Evolutionary conservation across 2,797 vertebrate genomes (phyloP), one percentile per base, ranked within the genome.

Genomic region (Paramormyrops hopkinsi): DNA sequence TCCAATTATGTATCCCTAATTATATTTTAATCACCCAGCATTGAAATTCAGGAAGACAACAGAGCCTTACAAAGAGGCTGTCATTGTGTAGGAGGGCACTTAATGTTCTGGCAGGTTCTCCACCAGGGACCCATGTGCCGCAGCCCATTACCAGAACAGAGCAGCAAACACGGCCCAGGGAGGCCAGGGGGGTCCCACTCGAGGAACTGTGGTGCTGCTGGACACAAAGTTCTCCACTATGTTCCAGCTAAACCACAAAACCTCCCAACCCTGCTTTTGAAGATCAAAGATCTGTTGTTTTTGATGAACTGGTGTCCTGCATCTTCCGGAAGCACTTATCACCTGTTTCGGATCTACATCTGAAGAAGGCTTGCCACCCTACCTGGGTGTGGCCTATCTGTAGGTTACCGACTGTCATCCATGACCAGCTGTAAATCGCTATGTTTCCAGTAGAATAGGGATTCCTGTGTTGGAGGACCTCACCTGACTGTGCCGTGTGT

Each of bases 1-100:
- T 93, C 92, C 92, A 93, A 94, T 95, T 94, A 94, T 90, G 90
- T 87, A 86, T 90, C 91, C 87, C 87, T 93, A 93, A 95, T 94
- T 95, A 92, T 88, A 91, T 93, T 94, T 93, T 92, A 94, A 95
- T 94, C 92, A 94, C 88, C 87, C 89, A 76, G 73, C 91, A 94
- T 92, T 95, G 84, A 93, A 89, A 94, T 94, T 93, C 89, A 90
- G 73, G 51, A 62, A 48, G 37, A 56, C 73, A 50, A 51, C 86
- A 62, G 12, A 33, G 54, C 50, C 7, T 88, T 48, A 83, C 86
- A 83, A 90, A 88, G 33, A 41, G 22, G 29, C 9, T 25, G 2
- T 44, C 5, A 59, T 69, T 89, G 79, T 69, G 88, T 44, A 25
- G 79, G 46, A 33, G 69, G 88, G 56, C 56, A 50, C 50, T 88